These are phyloP conservation scores for Allacma fusca DNA, from an alignment of 2,888 invertebrate genomes.

Conservation along the genomic window DNA sequence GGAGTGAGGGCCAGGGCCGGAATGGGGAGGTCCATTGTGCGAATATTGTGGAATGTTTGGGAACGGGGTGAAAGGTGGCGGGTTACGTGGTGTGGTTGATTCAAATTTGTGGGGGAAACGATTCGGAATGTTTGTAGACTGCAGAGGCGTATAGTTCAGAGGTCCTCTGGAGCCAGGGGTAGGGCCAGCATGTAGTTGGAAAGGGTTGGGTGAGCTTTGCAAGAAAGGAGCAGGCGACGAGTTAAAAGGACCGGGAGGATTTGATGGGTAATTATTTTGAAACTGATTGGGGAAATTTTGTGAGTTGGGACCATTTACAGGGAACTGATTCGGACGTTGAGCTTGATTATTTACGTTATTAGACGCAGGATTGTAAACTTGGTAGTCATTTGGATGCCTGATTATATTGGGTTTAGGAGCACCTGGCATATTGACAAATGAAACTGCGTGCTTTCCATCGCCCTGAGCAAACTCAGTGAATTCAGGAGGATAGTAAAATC, in stretches of 20 bases:
- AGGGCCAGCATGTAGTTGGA: not conserved
- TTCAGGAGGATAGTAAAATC: slow-evolving; percentile 38
- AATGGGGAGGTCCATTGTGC: not conserved
- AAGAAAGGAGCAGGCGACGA: not conserved
- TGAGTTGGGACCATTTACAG: slow-evolving; percentile 8
- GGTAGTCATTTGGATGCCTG: slow-evolving; percentile 27
- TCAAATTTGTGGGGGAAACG: not conserved
- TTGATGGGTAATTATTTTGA: not conserved
- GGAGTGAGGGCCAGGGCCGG: not conserved
- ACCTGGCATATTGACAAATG: slow-evolving; percentile 41
- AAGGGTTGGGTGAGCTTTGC: not conserved
- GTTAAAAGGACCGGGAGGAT: not conserved
- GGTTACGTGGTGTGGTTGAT: not conserved
- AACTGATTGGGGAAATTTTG: not conserved
- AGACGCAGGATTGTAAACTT: not conserved
- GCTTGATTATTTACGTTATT: not conserved
- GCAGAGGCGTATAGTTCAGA: slow-evolving; percentile 13
- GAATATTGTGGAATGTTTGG: not conserved
- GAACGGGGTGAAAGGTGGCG: not conserved
- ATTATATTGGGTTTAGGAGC: slow-evolving; percentile 26
- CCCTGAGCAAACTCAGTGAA: slow-evolving; percentile 22
- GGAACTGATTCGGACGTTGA: slow-evolving; percentile 1
- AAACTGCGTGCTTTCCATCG: slow-evolving; percentile 34
- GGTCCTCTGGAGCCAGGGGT: not conserved
- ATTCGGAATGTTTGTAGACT: not conserved